These are phyloP conservation scores for Spea hammondii DNA, from an alignment of 2,797 vertebrate genomes.

Conservation along the genomic window DNA sequence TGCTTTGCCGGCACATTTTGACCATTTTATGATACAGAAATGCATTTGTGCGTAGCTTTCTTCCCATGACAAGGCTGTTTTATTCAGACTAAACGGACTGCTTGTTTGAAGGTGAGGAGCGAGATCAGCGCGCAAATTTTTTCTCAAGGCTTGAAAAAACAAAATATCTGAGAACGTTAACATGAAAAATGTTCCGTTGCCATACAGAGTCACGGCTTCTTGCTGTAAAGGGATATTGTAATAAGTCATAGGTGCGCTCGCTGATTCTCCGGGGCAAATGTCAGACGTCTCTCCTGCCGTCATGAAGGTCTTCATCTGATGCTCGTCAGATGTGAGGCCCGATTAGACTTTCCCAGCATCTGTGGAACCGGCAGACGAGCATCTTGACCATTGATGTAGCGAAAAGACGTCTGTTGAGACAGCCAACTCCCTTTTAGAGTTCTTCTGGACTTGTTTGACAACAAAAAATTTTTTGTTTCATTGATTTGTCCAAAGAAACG, in stretches of 20 bases:
- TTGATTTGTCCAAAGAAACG: too few relatives aligned
- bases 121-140: conserved; percentile 30
- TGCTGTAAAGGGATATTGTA: conserved; percentile 42
- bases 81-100: conserved; percentile 37
- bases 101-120: conserved; percentile 42
- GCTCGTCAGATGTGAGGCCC: conserved; percentile 16
- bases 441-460: too few relatives aligned
- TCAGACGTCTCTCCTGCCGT: conserved; percentile 19
- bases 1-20: conserved; percentile 30
- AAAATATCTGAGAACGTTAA: conserved; percentile 57
- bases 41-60: conserved; percentile 33
- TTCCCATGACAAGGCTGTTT: conserved; percentile 47
- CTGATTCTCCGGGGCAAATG: conserved; percentile 10
- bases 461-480: too few relatives aligned
- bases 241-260: neutral
- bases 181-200: conserved; percentile 55
- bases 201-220: conserved; percentile 51
- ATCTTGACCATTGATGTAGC: too few relatives aligned
- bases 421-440: too few relatives aligned
- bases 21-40: conserved; percentile 42
- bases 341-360: neutral
- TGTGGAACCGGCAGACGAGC: too few relatives aligned
- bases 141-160: conserved; percentile 53
- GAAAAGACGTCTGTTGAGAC: too few relatives aligned
- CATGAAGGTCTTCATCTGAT: conserved; percentile 16